phyloP scores from a whole-genome alignment of 2,797 vertebrate genomes.

The Ara ararauna region DNA sequence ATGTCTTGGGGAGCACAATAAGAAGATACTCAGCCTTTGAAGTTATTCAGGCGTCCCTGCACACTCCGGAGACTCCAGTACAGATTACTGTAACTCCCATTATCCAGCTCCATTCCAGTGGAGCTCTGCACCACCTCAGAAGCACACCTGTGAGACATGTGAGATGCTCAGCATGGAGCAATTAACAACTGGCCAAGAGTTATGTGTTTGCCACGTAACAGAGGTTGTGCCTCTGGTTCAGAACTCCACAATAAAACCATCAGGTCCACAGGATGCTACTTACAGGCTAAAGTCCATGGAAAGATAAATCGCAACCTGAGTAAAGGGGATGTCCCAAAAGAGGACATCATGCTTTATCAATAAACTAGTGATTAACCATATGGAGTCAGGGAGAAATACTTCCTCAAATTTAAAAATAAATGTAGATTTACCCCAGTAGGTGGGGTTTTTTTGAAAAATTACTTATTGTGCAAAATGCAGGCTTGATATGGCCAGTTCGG shows the following conservation, averaged over 20 bases:
- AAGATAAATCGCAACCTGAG: neutral
- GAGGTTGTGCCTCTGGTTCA: neutral
- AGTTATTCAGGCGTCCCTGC: neutral
- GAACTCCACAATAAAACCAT: neutral
- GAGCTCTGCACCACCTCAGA: neutral
- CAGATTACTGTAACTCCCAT: neutral
- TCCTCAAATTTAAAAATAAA: neutral
- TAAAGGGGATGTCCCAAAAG: neutral
- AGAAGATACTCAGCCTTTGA: neutral
- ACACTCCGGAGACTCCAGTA: neutral
- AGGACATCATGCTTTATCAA: neutral
- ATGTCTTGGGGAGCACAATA: neutral
- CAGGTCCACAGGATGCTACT: neutral
- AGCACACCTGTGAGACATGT: neutral
- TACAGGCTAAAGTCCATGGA: neutral
- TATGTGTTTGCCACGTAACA: neutral
- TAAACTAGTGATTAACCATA: neutral
- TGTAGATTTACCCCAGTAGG: too few relatives aligned
- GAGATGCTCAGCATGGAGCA: neutral
- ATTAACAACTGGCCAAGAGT: neutral
- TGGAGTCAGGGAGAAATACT: neutral
- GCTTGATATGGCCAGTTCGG: neutral
- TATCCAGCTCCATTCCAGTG: neutral
- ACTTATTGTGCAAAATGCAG: neutral
- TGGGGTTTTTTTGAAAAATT: accelerated